A percentile compares a stretch with the other conserved stretches of the same genome.
These are phyloP conservation scores for Amblyjoppa proteus DNA, from an alignment of 2,888 invertebrate genomes.

Conservation along the genomic window DNA sequence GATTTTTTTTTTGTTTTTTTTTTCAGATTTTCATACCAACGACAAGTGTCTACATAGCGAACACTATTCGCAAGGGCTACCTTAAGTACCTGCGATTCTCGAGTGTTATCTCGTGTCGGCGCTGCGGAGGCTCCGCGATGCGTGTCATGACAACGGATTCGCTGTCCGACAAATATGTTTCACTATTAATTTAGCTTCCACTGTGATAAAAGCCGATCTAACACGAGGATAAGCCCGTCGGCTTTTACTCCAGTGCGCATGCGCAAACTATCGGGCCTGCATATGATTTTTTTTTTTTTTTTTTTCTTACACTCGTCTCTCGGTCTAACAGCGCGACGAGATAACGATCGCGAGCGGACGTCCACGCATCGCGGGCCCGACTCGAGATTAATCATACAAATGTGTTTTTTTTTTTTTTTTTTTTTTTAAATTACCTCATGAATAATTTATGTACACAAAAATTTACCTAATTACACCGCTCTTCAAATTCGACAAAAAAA, in stretches of 20 bases:
- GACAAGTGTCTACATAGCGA: too few species aligned
- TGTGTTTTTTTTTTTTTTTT: not conserved
- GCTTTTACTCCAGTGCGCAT: constrained; percentile 13
- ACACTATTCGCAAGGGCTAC: too few species aligned
- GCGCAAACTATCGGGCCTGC: not conserved
- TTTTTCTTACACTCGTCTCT: not conserved
- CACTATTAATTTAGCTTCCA: constrained; percentile 21
- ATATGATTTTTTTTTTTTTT: not conserved
- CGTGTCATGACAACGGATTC: constrained; percentile 13
- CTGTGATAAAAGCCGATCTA: not conserved
- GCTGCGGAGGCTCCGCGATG: constrained; percentile 6
- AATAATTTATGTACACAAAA: not conserved
- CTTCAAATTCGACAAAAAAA: too few species aligned
- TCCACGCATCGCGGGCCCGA: not conserved
- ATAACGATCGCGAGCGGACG: not conserved
- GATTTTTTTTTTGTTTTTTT: too few species aligned
- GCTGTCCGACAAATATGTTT: not conserved
- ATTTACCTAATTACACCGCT: not conserved
- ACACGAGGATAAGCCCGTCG: constrained; percentile 7
- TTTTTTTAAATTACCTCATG: not conserved
- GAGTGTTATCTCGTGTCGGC: not conserved
- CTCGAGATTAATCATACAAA: not conserved
- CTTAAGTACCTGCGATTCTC: not conserved
- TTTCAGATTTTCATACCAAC: too few species aligned
- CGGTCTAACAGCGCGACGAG: not conserved